Evolutionary conservation across 1,140 invertebrate genomes (phyloP), one percentile per base, ranked within the genome.

Genomic region (Liolophura sinensis): DNA sequence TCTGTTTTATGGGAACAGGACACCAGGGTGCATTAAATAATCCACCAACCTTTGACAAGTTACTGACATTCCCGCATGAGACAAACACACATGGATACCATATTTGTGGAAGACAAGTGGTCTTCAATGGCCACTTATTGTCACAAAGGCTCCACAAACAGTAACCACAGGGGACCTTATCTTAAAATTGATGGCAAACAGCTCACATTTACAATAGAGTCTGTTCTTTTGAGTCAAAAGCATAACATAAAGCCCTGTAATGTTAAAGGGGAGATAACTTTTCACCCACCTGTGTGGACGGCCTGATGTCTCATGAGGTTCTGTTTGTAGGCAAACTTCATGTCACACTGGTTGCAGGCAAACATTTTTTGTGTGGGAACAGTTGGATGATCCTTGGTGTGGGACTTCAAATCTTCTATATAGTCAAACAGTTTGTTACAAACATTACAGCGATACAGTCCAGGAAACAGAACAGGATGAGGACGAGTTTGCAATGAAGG

Each of bases 381-480:
- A 70, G 46, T 73, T n/a, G 62, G 59, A 40, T 71, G 65, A 50
- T 65, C 52, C 22, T 54, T 57, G 1, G 74, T 57, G 47, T 76
- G 74, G 16, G 62, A 52, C 31, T 73, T 72, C 27, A 72, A 70
- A n/a, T 84, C 80, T 16, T 65, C 25, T 51, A 82, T 73, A 18
- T 70, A 62, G 67, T 83, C 74, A 73, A 84, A 86, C 18, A 81
- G 76, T 22, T 75, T 40, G 46, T 70, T 71, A 73, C 86, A 88
- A 7, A 75, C 70, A 60, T 85, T 80, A 70, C 87, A 87, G 9
- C 81, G 70, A 64, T 83, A 87, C 0, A 87, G 69, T 24, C 75
- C 78, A 46, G 76, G 71, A 63, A 47, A 24, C 48, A 40, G 40
- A 14, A 27, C 59, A 62, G 31, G 47, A 40, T 5, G 31, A 40